A percentile compares a stretch with the other conserved stretches of the same genome.
Evolutionary conservation across 1,140 invertebrate genomes (phyloP).

Genomic region (Notospermus geniculatus): DNA sequence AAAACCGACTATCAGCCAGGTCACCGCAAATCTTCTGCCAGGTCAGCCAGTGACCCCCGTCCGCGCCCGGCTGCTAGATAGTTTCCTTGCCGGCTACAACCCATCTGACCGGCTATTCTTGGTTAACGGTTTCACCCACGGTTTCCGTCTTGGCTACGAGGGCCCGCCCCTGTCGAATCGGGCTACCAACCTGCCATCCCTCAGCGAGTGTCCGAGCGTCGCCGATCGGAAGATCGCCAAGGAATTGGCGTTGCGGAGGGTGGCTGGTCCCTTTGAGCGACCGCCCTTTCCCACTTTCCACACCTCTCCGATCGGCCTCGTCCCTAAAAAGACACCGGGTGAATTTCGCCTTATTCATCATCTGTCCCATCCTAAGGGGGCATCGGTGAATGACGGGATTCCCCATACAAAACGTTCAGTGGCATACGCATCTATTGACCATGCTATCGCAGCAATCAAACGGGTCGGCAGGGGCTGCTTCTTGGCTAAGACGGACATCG

Average conservation of each 20-base stretch:
- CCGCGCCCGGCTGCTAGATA: no score
- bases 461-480: background rate
- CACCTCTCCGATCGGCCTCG: background rate
- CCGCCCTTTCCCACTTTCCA: background rate
- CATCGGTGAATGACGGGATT: background rate
- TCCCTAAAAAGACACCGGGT: background rate
- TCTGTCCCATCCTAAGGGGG: background rate
- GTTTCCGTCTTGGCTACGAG: no score
- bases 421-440: background rate
- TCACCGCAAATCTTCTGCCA: no score
- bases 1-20: no score
- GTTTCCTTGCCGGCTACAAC: no score
- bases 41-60: no score
- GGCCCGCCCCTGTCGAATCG: no score
- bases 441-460: background rate
- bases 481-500: constrained; percentile 4
- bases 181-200: background rate
- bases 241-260: background rate
- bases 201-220: background rate
- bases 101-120: no score
- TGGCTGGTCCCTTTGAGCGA: background rate
- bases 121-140: no score
- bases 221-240: background rate
- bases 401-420: background rate
- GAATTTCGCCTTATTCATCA: background rate